Conservation (phyloP, 2,888 invertebrate species). For the Drosophila macrothrix region DNA sequence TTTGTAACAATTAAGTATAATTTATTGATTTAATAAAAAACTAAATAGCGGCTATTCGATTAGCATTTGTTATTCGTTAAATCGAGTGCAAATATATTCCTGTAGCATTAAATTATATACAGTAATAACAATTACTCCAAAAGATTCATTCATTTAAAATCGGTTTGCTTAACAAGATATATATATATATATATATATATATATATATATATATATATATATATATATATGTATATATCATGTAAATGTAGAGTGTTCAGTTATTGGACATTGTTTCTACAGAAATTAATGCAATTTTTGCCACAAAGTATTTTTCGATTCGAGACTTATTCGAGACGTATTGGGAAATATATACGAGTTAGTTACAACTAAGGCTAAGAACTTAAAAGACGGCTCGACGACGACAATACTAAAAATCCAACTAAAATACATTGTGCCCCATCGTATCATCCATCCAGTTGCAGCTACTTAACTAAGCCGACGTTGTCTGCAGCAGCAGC, state of each 20-base stretch:
- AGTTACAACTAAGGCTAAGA: slow-evolving; percentile 7
- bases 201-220: slow-evolving; percentile 9
- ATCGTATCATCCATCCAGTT: neutral
- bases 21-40: slow-evolving; percentile 70
- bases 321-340: slow-evolving; percentile 45
- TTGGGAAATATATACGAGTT: slow-evolving; percentile 2
- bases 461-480: slow-evolving; percentile 13
- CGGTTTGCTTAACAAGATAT: slow-evolving; percentile 25
- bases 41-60: slow-evolving; percentile 50
- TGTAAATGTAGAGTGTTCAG: slow-evolving; percentile 31
- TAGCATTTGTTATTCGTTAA: slow-evolving; percentile 23
- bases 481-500: slow-evolving; percentile 80
- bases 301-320: slow-evolving; percentile 66
- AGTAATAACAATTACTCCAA: slow-evolving; percentile 63
- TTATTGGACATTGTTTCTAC: slow-evolving; percentile 49
- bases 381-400: slow-evolving; percentile 13
- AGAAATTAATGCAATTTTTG: slow-evolving; percentile 45
- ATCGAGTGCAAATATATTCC: slow-evolving; percentile 34
- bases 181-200: slow-evolving; percentile 12
- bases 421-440: slow-evolving; percentile 40
- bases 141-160: slow-evolving; percentile 41
- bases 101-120: slow-evolving; percentile 47
- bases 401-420: slow-evolving; percentile 19
- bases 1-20: slow-evolving; percentile 72
- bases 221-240: slow-evolving; percentile 1